Conservation (phyloP, 2,797 vertebrate species). For the Antrozous pallidus region DNA sequence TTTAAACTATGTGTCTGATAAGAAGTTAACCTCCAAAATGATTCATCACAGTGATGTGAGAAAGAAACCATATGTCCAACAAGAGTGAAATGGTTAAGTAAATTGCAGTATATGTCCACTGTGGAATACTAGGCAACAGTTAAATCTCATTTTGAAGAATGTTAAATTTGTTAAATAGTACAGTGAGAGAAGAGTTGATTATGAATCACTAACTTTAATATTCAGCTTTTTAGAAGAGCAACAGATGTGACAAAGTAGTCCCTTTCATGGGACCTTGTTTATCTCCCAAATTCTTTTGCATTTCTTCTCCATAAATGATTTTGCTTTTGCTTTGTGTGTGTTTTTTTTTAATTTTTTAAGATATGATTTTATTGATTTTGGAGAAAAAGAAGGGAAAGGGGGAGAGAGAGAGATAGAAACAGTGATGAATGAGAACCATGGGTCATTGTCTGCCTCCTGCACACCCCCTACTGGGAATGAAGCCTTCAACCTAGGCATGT, state of each 20-base stretch:
- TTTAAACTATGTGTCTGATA: not conserved
- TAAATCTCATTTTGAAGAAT: not conserved
- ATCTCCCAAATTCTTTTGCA: not conserved
- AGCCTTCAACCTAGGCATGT: too few species aligned
- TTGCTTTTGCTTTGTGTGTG: not conserved
- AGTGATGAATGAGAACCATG: too few species aligned
- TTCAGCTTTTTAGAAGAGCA: not conserved
- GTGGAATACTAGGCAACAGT: conserved; percentile 8
- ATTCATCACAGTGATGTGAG: not conserved
- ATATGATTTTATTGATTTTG: too few species aligned
- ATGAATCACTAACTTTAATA: not conserved
- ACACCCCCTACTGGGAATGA: too few species aligned
- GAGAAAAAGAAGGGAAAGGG: too few species aligned
- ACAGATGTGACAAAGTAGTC: not conserved
- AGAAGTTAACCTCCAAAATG: not conserved
- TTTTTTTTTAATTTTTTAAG: too few species aligned
- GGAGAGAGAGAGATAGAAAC: too few species aligned
- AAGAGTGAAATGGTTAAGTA: not conserved
- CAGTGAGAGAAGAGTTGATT: not conserved
- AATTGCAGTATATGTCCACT: not conserved
- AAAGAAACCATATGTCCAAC: not conserved
- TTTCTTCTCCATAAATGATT: not conserved
- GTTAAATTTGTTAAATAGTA: not conserved
- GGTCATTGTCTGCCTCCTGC: too few species aligned
- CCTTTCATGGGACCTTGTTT: not conserved